These are phyloP conservation scores for Pterocles burchelli DNA, from an alignment of 2,113 vertebrate species.

Conservation along the genomic window DNA sequence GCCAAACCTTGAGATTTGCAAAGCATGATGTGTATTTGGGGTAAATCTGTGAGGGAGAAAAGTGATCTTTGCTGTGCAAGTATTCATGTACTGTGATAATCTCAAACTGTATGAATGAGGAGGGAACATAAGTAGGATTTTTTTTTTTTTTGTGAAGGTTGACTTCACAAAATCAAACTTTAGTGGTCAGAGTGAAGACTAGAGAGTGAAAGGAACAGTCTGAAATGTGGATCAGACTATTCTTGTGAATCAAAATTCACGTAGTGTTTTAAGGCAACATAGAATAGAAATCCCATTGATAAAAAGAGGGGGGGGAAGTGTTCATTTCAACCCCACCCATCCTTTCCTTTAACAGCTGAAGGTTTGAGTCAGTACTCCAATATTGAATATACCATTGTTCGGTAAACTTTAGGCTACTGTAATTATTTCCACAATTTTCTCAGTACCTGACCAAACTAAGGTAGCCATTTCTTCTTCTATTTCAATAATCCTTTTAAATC, in stretches of 20 bases:
- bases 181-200: not conserved
- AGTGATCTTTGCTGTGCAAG: not conserved
- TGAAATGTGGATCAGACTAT: not conserved
- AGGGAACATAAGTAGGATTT: not conserved
- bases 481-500: constrained; percentile 18
- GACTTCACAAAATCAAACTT: not conserved
- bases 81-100: not conserved
- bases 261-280: not conserved
- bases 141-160: not conserved
- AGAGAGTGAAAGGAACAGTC: not conserved
- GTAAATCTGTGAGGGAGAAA: not conserved
- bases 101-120: not conserved
- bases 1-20: not conserved
- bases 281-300: not conserved
- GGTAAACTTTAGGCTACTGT: not conserved
- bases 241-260: not conserved
- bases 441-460: not conserved
- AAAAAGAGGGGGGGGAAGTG: not conserved
- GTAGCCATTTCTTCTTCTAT: not conserved
- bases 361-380: not conserved
- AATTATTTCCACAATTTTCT: not conserved
- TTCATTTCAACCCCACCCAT: not conserved
- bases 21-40: not conserved
- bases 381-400: not conserved
- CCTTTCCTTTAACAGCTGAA: not conserved